Base-by-base conservation (phyloP, 2,113 vertebrate species). In the Archocentrus centrarchus region DNA sequence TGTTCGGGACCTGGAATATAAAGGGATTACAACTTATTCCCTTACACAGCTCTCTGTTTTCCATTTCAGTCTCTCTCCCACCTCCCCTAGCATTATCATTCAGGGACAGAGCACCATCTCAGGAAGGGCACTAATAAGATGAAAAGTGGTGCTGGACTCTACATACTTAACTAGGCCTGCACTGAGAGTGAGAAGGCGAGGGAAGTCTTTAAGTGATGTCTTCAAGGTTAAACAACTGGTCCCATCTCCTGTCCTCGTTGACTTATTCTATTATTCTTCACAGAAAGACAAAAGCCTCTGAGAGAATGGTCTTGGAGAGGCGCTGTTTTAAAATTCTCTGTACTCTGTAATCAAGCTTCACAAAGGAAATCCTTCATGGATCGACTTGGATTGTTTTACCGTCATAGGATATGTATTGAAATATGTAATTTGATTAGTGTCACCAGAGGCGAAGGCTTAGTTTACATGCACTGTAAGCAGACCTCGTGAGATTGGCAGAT, bases 161-260 rank as follows among this genome's bases (percentile, higher is more conserved):
- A 86, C 89, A 85, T 93, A 84, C 89, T 89, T 92, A 92, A 90
- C 89, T 84, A 83, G 66, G 70, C 57, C 60, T 77, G 81, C 79
- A 90, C 81, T 77, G 79, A 87, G 62, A 77, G 76, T 77, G 84
- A 85, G 73, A 83, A 86, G 79, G 82, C 88, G 84, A 89, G 70
- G 87, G 85, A 79, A 80, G 82, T 89, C 63, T 91, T 89, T 80
- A 87, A 83, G 83, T 86, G 91, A 93, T 82, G 85, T 88, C 89
- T 93, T 94, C 92, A 95, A 95, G 95, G 94, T 95, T 95, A 95
- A 94, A 93, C 73, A 93, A 92, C 80, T 75, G 60, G 66, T 90
- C 82, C 88, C 86, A 63, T 92, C 87, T 83, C 80, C 84, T 32
- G 77, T 90, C 82, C 58, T 86, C 85, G 41, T 79, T 93, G 89